Evolutionary conservation across 1,140 invertebrate species (phyloP).

Genomic region (Macrobrachium rosenbergii): DNA sequence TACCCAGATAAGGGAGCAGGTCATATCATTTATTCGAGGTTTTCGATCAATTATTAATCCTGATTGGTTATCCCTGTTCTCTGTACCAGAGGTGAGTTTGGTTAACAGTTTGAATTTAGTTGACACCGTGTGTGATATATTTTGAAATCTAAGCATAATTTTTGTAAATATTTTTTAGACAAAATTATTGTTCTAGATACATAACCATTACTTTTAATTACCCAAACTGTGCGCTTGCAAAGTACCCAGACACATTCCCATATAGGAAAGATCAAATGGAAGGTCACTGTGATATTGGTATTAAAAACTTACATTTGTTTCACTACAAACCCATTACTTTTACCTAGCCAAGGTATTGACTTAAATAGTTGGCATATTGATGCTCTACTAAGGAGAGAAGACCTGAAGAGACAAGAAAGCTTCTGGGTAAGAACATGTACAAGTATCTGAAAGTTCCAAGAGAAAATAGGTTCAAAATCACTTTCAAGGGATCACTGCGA

Average conservation of each 20-base stretch:
- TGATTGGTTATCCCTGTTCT: slow-evolving; percentile 96
- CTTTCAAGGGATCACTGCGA: too few relatives aligned
- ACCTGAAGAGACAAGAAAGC: too few relatives aligned
- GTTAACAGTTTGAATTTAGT: slow-evolving; percentile 69
- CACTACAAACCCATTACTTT: too few relatives aligned
- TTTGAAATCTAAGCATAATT: neutral
- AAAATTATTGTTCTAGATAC: neutral
- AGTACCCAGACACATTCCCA: slow-evolving; percentile 15
- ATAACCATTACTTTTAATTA: neutral
- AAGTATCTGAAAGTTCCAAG: too few relatives aligned
- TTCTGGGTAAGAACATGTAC: too few relatives aligned
- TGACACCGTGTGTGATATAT: slow-evolving; percentile 67
- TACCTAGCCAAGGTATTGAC: too few relatives aligned
- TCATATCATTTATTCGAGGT: slow-evolving; percentile 94
- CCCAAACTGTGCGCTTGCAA: neutral
- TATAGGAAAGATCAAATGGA: neutral
- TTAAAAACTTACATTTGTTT: neutral
- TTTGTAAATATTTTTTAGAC: neutral
- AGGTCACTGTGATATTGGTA: neutral
- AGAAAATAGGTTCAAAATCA: too few relatives aligned
- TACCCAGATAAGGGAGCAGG: slow-evolving; percentile 96
- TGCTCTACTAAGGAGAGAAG: too few relatives aligned
- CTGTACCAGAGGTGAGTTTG: slow-evolving; percentile 88
- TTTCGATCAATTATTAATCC: slow-evolving; percentile 95
- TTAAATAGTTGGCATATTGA: too few relatives aligned